Conservation (phyloP, 2,113 vertebrate genomes). For the Peromyscus leucopus region DNA sequence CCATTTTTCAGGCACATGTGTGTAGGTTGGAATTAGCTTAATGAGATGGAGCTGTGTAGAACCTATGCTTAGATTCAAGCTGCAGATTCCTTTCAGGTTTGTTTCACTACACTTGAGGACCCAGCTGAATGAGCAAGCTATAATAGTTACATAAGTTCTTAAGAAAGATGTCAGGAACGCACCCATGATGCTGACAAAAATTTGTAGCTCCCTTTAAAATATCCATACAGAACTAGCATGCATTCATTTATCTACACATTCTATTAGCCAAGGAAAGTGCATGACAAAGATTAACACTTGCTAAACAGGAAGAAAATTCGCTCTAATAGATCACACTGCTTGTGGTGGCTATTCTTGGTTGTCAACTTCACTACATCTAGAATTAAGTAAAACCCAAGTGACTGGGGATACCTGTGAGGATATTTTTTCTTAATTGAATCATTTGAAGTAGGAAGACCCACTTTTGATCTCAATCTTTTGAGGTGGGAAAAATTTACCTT, state of each 20-base stretch:
- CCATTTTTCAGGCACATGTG: neutral
- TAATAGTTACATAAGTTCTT: neutral
- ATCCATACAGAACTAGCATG: neutral
- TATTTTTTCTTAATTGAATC: neutral
- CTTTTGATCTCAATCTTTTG: neutral
- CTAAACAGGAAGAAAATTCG: neutral
- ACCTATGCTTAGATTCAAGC: neutral
- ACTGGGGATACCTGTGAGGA: neutral
- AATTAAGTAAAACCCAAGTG: neutral
- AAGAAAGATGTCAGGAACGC: neutral
- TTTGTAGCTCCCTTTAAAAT: neutral
- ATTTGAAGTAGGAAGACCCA: neutral
- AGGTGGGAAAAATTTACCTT: neutral
- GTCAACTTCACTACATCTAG: neutral
- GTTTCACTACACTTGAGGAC: neutral
- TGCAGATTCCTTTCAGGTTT: neutral
- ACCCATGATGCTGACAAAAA: neutral
- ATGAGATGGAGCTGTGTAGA: no score
- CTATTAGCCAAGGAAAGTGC: neutral
- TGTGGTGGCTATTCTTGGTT: neutral
- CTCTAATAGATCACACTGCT: neutral
- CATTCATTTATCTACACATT: neutral
- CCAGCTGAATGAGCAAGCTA: neutral
- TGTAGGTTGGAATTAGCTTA: neutral
- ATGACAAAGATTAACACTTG: neutral